phyloP scores from a whole-genome alignment of 2,113 vertebrate species.

The Chloroceryle aenea region DNA sequence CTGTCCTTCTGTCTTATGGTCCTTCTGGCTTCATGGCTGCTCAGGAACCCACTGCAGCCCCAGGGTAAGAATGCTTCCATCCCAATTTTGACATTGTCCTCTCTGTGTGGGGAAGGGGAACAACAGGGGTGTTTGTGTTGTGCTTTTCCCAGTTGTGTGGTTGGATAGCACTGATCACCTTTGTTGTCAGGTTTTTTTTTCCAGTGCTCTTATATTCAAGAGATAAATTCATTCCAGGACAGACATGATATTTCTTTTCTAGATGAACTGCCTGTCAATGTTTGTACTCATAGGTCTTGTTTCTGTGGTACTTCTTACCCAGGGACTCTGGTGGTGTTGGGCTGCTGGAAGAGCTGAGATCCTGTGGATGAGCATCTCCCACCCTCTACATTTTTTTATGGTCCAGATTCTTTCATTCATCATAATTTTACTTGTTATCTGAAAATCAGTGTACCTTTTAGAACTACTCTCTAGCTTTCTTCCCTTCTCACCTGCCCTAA shows the following conservation, averaged over 20 bases:
- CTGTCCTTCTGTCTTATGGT: background rate
- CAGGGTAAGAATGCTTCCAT: background rate
- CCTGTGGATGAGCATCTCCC: background rate
- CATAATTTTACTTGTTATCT: background rate
- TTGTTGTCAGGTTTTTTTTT: background rate
- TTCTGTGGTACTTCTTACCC: background rate
- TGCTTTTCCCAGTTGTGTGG: background rate
- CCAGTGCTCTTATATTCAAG: background rate
- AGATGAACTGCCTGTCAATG: accelerated
- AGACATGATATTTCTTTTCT: background rate
- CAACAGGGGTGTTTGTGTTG: accelerated
- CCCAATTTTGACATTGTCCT: background rate
- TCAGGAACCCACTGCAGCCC: background rate
- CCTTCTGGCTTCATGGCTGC: background rate
- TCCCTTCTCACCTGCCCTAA: background rate
- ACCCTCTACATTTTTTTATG: background rate
- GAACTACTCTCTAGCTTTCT: background rate
- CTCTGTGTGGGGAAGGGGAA: background rate
- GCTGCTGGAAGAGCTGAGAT: background rate
- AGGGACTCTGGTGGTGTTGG: background rate
- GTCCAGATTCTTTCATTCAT: background rate
- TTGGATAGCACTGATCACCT: background rate
- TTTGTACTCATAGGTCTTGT: accelerated
- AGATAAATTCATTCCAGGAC: background rate
- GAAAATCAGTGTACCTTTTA: background rate